Evolutionary conservation across 2,113 vertebrate species (phyloP).

Genomic region (Sorex araneus): DNA sequence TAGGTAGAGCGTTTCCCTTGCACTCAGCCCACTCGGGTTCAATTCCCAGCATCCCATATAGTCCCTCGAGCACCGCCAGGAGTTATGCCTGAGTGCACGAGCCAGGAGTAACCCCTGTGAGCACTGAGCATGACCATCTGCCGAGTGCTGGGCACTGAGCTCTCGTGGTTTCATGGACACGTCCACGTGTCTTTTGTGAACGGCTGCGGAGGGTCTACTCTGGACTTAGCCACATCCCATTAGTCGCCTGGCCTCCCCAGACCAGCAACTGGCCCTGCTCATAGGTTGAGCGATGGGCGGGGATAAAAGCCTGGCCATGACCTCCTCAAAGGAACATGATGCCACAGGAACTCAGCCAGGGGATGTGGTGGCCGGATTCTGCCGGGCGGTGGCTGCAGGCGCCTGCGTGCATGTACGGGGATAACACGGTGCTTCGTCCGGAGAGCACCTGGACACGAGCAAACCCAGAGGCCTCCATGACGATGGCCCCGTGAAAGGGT

Average conservation of each 20-base stretch:
- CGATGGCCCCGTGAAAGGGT: no score
- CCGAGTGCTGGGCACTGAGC: not conserved
- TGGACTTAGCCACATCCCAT: no score
- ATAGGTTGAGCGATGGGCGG: not conserved
- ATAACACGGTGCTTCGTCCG: not conserved
- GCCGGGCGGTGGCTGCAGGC: not conserved
- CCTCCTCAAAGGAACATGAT: rapidly evolving
- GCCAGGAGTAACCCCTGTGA: no score
- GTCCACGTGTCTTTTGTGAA: not conserved
- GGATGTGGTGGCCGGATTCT: not conserved
- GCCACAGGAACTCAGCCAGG: not conserved
- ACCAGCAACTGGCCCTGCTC: not conserved
- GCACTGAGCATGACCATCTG: not conserved
- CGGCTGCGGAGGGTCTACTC: not conserved
- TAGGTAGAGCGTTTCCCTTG: no score
- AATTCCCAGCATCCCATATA: no score
- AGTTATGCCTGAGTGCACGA: no score
- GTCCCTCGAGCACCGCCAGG: no score
- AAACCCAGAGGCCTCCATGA: no score
- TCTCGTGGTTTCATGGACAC: not conserved
- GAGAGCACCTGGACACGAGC: not conserved
- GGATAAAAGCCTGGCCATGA: not conserved
- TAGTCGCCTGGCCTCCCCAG: not conserved
- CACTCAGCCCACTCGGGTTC: no score
- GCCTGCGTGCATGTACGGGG: rapidly evolving